These are phyloP conservation scores for Cercopithecus mona DNA, from an alignment of 2,113 vertebrate species.

Conservation along the genomic window DNA sequence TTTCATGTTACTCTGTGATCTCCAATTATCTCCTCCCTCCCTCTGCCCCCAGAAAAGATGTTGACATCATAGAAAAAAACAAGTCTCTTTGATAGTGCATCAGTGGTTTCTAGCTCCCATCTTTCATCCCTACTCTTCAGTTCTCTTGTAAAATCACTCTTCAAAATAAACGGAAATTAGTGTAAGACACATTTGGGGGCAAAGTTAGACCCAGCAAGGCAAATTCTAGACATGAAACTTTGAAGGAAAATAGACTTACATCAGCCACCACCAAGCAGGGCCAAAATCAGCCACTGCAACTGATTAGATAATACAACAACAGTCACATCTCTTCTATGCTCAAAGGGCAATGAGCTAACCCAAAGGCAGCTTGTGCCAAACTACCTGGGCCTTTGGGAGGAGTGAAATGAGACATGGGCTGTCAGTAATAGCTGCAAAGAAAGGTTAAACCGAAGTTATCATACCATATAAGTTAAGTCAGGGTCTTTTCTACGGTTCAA, in stretches of 20 bases:
- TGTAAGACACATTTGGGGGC: neutral
- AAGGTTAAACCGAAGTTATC: constrained; percentile 32
- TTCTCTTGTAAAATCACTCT: neutral
- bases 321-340: neutral
- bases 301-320: neutral
- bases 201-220: neutral
- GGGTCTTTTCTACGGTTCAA: constrained; percentile 65
- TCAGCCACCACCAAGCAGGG: neutral
- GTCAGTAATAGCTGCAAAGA: constrained; percentile 30
- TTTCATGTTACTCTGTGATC: neutral
- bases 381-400: constrained; percentile 13
- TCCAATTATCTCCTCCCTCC: neutral
- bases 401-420: neutral
- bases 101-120: neutral
- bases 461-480: constrained; percentile 62
- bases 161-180: constrained; percentile 47
- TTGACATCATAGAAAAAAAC: neutral
- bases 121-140: neutral
- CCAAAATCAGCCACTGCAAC: constrained; percentile 2
- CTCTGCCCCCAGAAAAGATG: neutral
- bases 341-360: neutral
- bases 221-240: constrained; percentile 46
- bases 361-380: constrained; percentile 19
- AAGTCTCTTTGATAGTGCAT: neutral
- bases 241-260: constrained; percentile 42